phyloP scores from a whole-genome alignment of 2,113 vertebrate species.

The Sisor rabdophorus region DNA sequence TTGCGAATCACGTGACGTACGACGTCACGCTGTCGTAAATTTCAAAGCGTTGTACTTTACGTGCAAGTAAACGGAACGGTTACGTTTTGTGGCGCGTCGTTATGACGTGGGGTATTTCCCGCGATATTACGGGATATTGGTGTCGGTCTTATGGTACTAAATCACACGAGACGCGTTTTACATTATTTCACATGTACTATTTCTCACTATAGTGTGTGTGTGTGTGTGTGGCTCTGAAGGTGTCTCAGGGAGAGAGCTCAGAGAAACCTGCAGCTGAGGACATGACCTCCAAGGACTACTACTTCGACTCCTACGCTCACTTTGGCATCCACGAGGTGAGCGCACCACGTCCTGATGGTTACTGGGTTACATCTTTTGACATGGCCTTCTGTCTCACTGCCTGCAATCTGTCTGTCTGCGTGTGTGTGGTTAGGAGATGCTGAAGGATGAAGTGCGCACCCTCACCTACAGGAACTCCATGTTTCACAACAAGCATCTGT shows the following conservation, averaged over 20 bases:
- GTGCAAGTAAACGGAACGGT: too few species aligned
- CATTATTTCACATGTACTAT: neutral
- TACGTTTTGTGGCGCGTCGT: too few species aligned
- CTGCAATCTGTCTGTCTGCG: neutral
- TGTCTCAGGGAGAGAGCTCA: constrained; percentile 80
- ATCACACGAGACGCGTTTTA: neutral
- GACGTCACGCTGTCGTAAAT: too few species aligned
- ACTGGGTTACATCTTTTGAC: too few species aligned
- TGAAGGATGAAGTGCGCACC: constrained; percentile 90
- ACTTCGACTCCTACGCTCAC: constrained; percentile 92
- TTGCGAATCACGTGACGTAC: too few species aligned
- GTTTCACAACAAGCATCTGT: constrained; percentile 93
- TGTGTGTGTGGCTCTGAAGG: constrained; percentile 59
- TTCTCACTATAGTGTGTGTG: too few species aligned
- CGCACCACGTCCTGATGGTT: too few species aligned
- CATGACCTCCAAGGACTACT: constrained; percentile 95
- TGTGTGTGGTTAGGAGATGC: constrained; percentile 78
- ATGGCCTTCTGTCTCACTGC: neutral
- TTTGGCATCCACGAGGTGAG: constrained; percentile 91
- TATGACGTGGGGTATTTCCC: too few species aligned
- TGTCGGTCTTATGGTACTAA: too few species aligned
- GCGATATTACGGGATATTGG: too few species aligned
- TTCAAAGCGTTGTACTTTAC: too few species aligned
- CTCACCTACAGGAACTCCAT: constrained; percentile 91
- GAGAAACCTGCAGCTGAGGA: constrained; percentile 86